A percentile compares a stretch with the other conserved stretches of the same genome.
Evolutionary conservation across 2,113 vertebrate species (phyloP).

Genomic region (Aegithalos caudatus): DNA sequence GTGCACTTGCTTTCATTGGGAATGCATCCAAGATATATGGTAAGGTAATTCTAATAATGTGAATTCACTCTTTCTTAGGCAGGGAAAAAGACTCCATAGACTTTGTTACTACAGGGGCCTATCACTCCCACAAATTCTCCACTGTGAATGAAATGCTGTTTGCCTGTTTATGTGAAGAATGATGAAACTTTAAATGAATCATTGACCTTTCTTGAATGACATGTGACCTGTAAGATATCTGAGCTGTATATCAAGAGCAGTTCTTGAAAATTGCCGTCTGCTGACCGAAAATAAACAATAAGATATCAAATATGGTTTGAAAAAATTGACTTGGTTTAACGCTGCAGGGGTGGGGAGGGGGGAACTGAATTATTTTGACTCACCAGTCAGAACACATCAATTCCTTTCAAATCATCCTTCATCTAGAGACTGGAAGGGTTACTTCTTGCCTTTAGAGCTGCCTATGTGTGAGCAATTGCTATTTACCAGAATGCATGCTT

Average conservation of each 20-base stretch:
- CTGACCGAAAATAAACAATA: slow-evolving; percentile 91
- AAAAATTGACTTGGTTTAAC: slow-evolving; percentile 86
- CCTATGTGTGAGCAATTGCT: slow-evolving; percentile 52
- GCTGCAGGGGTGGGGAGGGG: slow-evolving; percentile 24
- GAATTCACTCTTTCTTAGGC: slow-evolving; percentile 48
- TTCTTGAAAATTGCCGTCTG: slow-evolving; percentile 86
- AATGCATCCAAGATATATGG: background rate
- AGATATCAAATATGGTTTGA: slow-evolving; percentile 81
- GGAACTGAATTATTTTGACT: slow-evolving; percentile 80
- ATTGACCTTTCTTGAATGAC: slow-evolving; percentile 87
- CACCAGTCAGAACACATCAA: slow-evolving; percentile 84
- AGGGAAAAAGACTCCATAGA: slow-evolving; percentile 41
- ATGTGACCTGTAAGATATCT: slow-evolving; percentile 84
- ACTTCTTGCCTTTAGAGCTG: slow-evolving; percentile 50
- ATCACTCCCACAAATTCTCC: slow-evolving; percentile 17
- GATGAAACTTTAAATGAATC: slow-evolving; percentile 88
- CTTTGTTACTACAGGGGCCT: slow-evolving; percentile 39
- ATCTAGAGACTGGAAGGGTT: slow-evolving; percentile 55
- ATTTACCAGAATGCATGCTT: slow-evolving; percentile 51
- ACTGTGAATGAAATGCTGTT: slow-evolving; percentile 73
- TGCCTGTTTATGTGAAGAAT: slow-evolving; percentile 78
- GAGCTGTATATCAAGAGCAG: slow-evolving; percentile 77
- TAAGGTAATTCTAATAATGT: slow-evolving; percentile 49
- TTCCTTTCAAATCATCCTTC: slow-evolving; percentile 72
- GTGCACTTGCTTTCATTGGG: slow-evolving; percentile 8